Conservation (phyloP, 2,113 vertebrate genomes). For the Callospermophilus lateralis region DNA sequence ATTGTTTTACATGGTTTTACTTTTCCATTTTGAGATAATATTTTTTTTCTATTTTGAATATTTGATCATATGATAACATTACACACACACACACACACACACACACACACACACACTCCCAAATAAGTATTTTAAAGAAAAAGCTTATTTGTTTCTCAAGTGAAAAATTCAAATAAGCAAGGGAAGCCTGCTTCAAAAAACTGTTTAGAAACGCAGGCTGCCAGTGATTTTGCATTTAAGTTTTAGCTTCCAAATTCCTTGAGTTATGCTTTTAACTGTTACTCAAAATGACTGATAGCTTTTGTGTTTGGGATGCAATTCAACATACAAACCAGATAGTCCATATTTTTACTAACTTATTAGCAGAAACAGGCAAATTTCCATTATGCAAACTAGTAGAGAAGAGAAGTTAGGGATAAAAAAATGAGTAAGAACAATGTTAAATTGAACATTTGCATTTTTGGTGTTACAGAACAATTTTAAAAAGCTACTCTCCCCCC, state of each 20-base stretch:
- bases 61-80: not conserved
- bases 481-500: not conserved
- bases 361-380: not conserved
- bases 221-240: not conserved
- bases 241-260: constrained; percentile 9
- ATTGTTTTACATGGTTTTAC: not conserved
- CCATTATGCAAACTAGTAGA: not conserved
- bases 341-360: not conserved
- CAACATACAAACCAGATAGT: not conserved
- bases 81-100: no score
- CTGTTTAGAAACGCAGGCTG: not conserved
- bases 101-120: no score
- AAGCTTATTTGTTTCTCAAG: not conserved
- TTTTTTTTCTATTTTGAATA: not conserved
- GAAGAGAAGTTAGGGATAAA: not conserved
- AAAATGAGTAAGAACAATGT: not conserved
- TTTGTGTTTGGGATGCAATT: not conserved
- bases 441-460: constrained; percentile 23
- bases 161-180: not conserved
- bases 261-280: not conserved
- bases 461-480: not conserved
- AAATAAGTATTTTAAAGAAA: not conserved
- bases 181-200: not conserved
- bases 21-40: not conserved
- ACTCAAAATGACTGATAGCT: not conserved